These are phyloP conservation scores for Digitonthophagus gazella DNA, from an alignment of 2,888 invertebrate genomes.

Conservation along the genomic window DNA sequence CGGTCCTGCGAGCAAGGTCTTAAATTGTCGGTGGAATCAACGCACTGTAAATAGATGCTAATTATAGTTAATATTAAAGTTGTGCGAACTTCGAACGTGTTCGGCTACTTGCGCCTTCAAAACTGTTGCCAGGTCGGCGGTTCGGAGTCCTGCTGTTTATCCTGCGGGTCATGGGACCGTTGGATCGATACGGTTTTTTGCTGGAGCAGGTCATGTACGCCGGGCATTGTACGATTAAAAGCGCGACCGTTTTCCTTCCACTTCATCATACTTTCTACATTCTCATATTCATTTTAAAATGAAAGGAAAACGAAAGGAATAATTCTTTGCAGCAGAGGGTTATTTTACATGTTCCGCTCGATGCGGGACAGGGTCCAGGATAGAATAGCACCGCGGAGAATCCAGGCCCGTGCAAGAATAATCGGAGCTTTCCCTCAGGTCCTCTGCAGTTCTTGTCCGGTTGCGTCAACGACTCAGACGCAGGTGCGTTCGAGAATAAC, in stretches of 20 bases:
- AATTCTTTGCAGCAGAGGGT: background rate
- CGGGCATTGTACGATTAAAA: too few species aligned
- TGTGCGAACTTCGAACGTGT: background rate
- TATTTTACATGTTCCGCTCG: background rate
- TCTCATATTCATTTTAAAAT: background rate
- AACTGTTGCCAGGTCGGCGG: background rate
- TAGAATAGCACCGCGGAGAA: background rate
- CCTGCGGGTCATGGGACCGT: background rate
- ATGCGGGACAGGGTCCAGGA: background rate
- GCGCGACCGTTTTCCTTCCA: too few species aligned
- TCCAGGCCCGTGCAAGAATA: conserved; percentile 19
- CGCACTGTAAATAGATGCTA: background rate
- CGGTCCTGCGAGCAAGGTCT: background rate
- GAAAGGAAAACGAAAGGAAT: background rate
- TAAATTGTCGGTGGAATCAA: background rate
- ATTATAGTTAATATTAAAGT: background rate
- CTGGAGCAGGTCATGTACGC: background rate
- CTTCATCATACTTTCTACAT: too few species aligned
- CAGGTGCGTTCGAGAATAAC: conserved; percentile 66
- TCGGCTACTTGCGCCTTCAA: background rate
- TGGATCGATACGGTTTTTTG: background rate
- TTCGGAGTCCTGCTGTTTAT: background rate
- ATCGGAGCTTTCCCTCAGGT: conserved; percentile 41
- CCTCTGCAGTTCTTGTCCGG: conserved; percentile 63
- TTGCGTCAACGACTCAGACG: conserved; percentile 47